These are phyloP conservation scores for Selene dorsalis DNA, from an alignment of 2,797 vertebrate genomes.

Conservation along the genomic window DNA sequence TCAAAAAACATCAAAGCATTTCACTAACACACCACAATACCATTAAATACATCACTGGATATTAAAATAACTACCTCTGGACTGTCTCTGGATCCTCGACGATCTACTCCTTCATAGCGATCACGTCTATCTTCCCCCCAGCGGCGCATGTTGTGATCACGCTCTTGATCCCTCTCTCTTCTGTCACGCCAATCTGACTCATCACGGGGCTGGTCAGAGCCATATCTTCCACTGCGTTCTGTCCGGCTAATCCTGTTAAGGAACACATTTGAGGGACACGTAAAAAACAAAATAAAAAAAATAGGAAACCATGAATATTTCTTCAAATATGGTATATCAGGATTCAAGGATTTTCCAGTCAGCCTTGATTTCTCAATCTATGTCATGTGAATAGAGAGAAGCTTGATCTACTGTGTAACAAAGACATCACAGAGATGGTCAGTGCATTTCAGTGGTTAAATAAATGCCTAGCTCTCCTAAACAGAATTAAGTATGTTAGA, in stretches of 20 bases:
- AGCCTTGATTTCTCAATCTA: background rate
- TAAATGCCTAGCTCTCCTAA: background rate
- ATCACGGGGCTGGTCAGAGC: conserved; percentile 92
- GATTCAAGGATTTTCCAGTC: background rate
- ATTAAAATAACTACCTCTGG: conserved; percentile 84
- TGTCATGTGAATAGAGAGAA: background rate
- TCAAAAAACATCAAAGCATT: background rate
- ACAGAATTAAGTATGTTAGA: background rate
- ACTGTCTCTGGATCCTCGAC: conserved; percentile 89
- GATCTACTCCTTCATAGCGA: conserved; percentile 91
- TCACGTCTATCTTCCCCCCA: conserved; percentile 94
- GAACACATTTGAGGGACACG: background rate
- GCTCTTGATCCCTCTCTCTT: conserved; percentile 85
- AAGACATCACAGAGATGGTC: background rate
- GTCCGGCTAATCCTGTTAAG: conserved; percentile 91
- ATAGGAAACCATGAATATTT: background rate
- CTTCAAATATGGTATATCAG: background rate
- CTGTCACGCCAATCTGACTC: conserved; percentile 91
- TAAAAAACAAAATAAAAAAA: too few species aligned
- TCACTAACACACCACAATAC: background rate
- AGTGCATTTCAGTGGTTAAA: background rate
- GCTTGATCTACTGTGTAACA: background rate
- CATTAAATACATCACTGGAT: background rate
- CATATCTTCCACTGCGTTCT: conserved; percentile 95
- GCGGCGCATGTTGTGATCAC: conserved; percentile 91